phyloP scores from a whole-genome alignment of 2,797 vertebrate species.

The Mus spretus region DNA sequence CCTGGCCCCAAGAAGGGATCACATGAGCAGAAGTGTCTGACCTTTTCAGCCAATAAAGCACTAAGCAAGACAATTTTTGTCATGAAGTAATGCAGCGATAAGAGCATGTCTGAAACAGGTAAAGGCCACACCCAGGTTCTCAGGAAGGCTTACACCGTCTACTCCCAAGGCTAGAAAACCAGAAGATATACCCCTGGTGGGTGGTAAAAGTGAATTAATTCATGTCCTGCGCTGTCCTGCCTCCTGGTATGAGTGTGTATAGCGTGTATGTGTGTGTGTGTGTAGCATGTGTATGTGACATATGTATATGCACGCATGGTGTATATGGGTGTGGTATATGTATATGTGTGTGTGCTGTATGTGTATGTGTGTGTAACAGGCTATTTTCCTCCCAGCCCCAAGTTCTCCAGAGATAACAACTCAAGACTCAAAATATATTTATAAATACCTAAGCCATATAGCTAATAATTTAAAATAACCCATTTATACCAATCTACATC shows the following conservation, averaged over 20 bases:
- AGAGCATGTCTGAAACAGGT: not conserved
- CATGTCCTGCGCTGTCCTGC: not conserved
- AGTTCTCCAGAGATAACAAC: not conserved
- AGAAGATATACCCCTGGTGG: not conserved
- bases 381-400: not conserved
- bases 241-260: not conserved
- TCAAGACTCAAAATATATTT: not conserved
- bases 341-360: not conserved
- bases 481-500: not conserved
- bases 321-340: not conserved
- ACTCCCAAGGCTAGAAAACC: not conserved
- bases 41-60: conserved; percentile 20
- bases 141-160: not conserved
- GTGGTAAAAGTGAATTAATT: conserved; percentile 22
- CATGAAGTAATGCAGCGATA: not conserved
- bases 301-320: too few relatives aligned
- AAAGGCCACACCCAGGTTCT: not conserved
- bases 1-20: conserved; percentile 43
- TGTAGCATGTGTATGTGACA: too few relatives aligned
- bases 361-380: not conserved
- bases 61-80: conserved; percentile 47
- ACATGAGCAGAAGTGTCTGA: conserved; percentile 51
- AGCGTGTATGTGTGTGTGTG: not conserved
- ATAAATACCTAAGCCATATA: not conserved
- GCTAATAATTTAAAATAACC: not conserved